Conservation (phyloP, 2,888 invertebrate genomes). For the Drosophila picticornis region DNA sequence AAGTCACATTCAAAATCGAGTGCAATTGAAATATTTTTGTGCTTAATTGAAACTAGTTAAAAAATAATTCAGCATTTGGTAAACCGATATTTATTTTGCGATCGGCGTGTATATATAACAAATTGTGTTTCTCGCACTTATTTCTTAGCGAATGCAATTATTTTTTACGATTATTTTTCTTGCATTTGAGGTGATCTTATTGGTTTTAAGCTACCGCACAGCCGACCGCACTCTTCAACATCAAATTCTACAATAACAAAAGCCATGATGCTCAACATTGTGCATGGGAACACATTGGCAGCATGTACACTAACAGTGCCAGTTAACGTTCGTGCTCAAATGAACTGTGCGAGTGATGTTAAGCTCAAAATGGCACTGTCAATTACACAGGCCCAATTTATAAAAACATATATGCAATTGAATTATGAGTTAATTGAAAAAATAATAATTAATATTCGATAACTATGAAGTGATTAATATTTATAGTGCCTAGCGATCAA, state of each 20-base stretch:
- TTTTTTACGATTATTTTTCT: constrained; percentile 20
- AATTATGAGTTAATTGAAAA: not conserved
- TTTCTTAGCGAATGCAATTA: constrained; percentile 14
- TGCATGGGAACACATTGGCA: constrained; percentile 31
- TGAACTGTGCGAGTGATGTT: not conserved
- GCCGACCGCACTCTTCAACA: constrained; percentile 57
- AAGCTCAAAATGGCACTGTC: constrained; percentile 41
- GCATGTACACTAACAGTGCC: constrained; percentile 5
- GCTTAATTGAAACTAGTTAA: constrained; percentile 73
- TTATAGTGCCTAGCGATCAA: not conserved
- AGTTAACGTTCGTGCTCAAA: constrained; percentile 13
- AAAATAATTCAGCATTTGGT: constrained; percentile 43
- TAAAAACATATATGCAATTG: not conserved
- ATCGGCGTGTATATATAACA: constrained; percentile 14
- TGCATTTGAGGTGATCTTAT: constrained; percentile 16
- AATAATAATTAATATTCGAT: not conserved
- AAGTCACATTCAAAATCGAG: constrained; percentile 55
- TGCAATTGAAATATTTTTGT: constrained; percentile 57
- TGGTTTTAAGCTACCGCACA: constrained; percentile 36
- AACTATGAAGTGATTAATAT: no score
- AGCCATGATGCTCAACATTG: constrained; percentile 16
- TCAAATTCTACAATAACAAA: constrained; percentile 56
- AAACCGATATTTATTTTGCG: constrained; percentile 26
- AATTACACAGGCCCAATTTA: fast-evolving
- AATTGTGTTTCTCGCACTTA: constrained; percentile 27